Conservation (phyloP, 2,797 vertebrate genomes). For the Mareca strepera region DNA sequence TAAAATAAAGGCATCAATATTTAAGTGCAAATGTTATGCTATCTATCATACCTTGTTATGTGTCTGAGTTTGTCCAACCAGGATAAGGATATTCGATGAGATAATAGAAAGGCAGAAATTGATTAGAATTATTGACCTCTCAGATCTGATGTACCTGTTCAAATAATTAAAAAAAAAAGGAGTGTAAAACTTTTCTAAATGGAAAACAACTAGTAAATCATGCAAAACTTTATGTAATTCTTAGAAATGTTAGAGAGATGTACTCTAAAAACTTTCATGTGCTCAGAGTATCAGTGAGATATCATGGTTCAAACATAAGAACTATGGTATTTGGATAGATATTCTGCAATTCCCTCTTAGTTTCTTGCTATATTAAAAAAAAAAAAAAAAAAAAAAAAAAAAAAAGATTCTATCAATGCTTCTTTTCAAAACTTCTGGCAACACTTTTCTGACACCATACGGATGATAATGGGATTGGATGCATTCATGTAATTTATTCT, state of each 20-base stretch:
- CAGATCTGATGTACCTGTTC: slow-evolving; percentile 95
- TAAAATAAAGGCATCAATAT: neutral
- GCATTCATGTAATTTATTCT: neutral
- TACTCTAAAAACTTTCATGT: neutral
- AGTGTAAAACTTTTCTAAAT: neutral
- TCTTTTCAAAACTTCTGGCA: neutral
- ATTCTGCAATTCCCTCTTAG: neutral
- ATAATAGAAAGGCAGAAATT: slow-evolving; percentile 99
- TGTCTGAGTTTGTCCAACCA: slow-evolving; percentile 98
- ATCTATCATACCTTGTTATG: slow-evolving; percentile 91
- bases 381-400: neutral
- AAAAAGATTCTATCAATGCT: neutral
- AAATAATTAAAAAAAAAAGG: slow-evolving; percentile 36
- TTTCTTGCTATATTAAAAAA: neutral
- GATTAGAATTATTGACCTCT: slow-evolving; percentile 97
- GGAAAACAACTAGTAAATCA: neutral
- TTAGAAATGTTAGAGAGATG: neutral
- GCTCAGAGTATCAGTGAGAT: neutral
- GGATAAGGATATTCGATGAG: slow-evolving; percentile 98
- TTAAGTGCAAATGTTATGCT: slow-evolving; percentile 19
- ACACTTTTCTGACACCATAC: neutral
- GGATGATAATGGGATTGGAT: neutral
- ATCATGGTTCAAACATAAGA: neutral
- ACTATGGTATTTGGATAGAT: neutral
- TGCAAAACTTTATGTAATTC: neutral